A percentile compares a stretch with the other conserved stretches of the same genome.
phyloP scores from a whole-genome alignment of 2,797 vertebrate genomes.

The Sternotherus odoratus region DNA sequence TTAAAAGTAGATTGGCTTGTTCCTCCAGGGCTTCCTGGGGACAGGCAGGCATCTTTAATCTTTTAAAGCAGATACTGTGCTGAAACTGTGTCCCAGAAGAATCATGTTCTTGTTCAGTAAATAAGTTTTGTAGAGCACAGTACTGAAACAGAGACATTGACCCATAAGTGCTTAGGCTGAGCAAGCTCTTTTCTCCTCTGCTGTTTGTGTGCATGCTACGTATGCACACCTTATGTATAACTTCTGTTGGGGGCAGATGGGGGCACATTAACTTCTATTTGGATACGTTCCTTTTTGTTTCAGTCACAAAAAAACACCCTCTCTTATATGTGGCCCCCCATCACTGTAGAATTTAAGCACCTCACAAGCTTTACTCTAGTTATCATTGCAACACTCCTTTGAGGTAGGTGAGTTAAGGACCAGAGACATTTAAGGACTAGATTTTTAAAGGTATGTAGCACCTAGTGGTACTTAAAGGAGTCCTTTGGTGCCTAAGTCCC shows the following conservation, averaged over 20 bases:
- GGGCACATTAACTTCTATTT: neutral
- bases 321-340: neutral
- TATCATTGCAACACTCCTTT: neutral
- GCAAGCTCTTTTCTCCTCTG: neutral
- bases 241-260: neutral
- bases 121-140: slow-evolving; percentile 37
- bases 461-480: neutral
- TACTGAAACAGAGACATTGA: neutral
- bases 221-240: neutral
- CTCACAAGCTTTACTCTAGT: neutral
- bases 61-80: slow-evolving; percentile 47
- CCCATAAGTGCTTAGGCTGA: neutral
- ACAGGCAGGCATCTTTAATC: slow-evolving; percentile 64
- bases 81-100: slow-evolving; percentile 40
- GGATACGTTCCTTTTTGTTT: neutral
- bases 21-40: slow-evolving; percentile 61
- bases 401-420: neutral
- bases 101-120: slow-evolving; percentile 56
- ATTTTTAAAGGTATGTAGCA: neutral
- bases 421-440: neutral
- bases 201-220: neutral
- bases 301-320: neutral
- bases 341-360: neutral
- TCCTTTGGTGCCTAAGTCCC: neutral
- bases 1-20: slow-evolving; percentile 67